Conservation (phyloP, 2,888 invertebrate genomes). For the Willowsia nigromaculata region DNA sequence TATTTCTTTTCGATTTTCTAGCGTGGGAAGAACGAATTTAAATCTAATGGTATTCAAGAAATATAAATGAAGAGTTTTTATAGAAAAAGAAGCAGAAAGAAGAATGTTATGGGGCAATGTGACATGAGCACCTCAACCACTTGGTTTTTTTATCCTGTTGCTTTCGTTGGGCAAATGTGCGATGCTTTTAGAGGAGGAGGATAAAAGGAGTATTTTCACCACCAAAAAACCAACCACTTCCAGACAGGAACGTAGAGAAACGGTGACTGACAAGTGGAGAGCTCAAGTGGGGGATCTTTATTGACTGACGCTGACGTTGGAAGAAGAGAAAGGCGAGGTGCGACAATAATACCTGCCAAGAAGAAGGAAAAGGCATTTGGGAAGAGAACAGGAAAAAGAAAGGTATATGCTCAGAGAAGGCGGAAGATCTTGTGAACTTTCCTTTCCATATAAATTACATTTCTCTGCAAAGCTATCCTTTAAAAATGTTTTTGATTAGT, state of each 20-base stretch:
- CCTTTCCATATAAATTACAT: neutral
- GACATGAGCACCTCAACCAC: neutral
- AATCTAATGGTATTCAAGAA: neutral
- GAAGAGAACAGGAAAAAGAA: neutral
- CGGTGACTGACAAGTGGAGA: conserved; percentile 55
- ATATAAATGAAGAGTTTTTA: neutral
- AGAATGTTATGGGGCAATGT: neutral
- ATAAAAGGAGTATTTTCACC: neutral
- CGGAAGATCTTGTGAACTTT: neutral
- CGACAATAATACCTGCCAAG: neutral
- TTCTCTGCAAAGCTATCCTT: too few relatives aligned
- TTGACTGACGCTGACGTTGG: conserved; percentile 19
- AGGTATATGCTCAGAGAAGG: neutral
- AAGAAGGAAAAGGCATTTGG: neutral
- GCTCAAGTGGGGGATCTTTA: conserved; percentile 32
- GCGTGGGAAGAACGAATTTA: neutral
- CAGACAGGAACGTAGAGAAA: conserved; percentile 39
- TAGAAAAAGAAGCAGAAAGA: neutral
- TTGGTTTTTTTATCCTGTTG: neutral
- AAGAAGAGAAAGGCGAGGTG: neutral
- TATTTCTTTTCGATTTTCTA: neutral
- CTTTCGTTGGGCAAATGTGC: too few relatives aligned
- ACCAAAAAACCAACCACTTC: conserved; percentile 10
- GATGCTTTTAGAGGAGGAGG: neutral
- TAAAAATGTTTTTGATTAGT: too few relatives aligned